phyloP scores from a whole-genome alignment of 2,888 invertebrate genomes.

The Eudasyphora cyanicolor region DNA sequence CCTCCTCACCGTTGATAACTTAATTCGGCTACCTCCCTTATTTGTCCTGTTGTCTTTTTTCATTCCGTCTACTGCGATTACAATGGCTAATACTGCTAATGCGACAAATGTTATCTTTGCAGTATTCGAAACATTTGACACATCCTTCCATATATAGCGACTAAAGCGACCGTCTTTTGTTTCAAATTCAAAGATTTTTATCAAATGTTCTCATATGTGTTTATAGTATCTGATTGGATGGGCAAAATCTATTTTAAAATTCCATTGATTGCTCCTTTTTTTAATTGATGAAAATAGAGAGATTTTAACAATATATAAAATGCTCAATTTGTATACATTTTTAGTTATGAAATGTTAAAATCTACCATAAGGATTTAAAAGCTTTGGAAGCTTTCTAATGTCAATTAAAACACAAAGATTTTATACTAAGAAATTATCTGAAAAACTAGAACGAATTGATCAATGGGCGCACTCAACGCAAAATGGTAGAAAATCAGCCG shows the following conservation, averaged over 20 bases:
- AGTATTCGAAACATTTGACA: conserved; percentile 48
- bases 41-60: not conserved
- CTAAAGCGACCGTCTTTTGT: conserved; percentile 11
- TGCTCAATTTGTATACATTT: too few relatives aligned
- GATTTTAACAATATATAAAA: too few relatives aligned
- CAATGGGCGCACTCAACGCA: too few relatives aligned
- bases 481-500: too few relatives aligned
- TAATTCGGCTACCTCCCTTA: conserved; percentile 43
- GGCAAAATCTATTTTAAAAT: conserved; percentile 37
- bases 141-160: conserved; percentile 9
- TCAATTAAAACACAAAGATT: too few relatives aligned
- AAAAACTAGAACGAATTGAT: too few relatives aligned
- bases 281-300: not conserved
- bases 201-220: conserved; percentile 41
- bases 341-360: too few relatives aligned
- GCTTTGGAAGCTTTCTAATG: too few relatives aligned
- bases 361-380: too few relatives aligned
- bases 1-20: conserved; percentile 40
- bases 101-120: conserved; percentile 61
- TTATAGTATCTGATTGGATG: conserved; percentile 53
- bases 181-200: conserved; percentile 33
- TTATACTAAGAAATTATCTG: too few relatives aligned
- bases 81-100: conserved; percentile 50
- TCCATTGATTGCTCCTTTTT: conserved; percentile 49
- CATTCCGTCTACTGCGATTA: conserved; percentile 20